Conservation (phyloP, 2,113 vertebrate genomes). For the Vicugna pacos region DNA sequence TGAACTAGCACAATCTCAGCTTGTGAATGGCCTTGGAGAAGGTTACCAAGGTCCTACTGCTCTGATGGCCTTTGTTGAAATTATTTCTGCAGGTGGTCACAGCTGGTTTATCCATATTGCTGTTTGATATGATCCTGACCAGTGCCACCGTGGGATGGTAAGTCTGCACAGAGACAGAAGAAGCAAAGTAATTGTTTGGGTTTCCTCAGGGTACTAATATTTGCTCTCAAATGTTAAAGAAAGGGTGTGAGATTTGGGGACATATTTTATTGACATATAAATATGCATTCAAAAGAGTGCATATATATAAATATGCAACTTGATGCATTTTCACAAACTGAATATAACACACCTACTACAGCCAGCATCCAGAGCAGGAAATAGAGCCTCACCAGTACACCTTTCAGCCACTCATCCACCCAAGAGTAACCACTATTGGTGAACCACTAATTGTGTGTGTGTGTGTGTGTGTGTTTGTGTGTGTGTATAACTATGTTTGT, state of each 20-base stretch:
- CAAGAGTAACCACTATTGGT: not conserved
- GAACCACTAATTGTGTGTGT: not conserved
- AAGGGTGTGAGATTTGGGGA: not conserved
- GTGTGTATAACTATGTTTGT: not conserved
- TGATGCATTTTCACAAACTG: not conserved
- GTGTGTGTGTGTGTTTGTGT: not conserved
- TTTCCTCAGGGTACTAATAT: not conserved
- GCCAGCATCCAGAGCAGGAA: not conserved
- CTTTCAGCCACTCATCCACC: not conserved
- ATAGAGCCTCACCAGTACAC: not conserved
- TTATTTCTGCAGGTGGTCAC: conserved; percentile 90
- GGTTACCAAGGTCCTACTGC: not conserved
- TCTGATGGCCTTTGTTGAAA: conserved; percentile 47
- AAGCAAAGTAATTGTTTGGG: not conserved
- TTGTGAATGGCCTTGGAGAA: not conserved
- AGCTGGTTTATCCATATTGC: conserved; percentile 88
- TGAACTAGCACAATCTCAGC: not conserved
- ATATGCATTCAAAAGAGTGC: not conserved
- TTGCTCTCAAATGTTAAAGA: not conserved
- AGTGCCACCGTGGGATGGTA: conserved; percentile 90
- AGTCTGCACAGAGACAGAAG: conserved; percentile 76
- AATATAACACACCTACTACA: not conserved
- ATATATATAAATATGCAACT: not conserved
- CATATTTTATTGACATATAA: not conserved
- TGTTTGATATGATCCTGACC: conserved; percentile 90